These are phyloP conservation scores for Butorides virescens DNA, from an alignment of 2,113 vertebrate genomes.

Conservation along the genomic window DNA sequence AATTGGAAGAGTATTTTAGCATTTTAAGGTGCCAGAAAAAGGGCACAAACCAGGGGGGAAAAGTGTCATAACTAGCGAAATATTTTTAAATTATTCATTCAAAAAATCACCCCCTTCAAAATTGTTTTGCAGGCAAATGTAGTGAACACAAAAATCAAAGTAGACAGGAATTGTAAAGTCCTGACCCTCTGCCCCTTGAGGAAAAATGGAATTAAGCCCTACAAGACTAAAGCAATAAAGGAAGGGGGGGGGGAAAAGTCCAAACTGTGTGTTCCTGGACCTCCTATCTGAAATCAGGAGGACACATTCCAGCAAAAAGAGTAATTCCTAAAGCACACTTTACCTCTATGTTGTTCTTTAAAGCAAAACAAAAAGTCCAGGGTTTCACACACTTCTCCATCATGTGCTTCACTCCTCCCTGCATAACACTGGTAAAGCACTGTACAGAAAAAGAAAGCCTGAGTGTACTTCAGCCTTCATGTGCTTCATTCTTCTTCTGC, in stretches of 20 bases:
- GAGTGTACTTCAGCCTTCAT: neutral
- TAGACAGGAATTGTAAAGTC: neutral
- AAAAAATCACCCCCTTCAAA: neutral
- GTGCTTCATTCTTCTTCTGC: neutral
- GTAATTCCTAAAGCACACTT: neutral
- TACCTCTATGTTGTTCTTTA: neutral
- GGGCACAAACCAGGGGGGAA: fast-evolving
- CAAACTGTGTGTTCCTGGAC: neutral
- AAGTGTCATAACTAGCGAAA: neutral
- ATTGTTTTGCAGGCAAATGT: neutral
- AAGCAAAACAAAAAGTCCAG: neutral
- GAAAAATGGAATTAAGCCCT: neutral
- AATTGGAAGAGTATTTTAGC: neutral
- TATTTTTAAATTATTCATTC: neutral
- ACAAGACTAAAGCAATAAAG: neutral
- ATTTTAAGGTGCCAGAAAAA: neutral
- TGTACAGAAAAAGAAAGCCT: neutral
- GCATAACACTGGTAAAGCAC: neutral
- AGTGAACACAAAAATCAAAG: neutral
- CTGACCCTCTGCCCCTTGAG: neutral
- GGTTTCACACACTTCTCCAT: neutral
- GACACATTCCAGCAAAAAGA: neutral
- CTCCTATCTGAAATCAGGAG: neutral
- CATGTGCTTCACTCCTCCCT: neutral
- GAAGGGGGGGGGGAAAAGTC: neutral